These are phyloP conservation scores for Parnassius smintheus DNA, from an alignment of 2,888 invertebrate genomes.

Conservation along the genomic window DNA sequence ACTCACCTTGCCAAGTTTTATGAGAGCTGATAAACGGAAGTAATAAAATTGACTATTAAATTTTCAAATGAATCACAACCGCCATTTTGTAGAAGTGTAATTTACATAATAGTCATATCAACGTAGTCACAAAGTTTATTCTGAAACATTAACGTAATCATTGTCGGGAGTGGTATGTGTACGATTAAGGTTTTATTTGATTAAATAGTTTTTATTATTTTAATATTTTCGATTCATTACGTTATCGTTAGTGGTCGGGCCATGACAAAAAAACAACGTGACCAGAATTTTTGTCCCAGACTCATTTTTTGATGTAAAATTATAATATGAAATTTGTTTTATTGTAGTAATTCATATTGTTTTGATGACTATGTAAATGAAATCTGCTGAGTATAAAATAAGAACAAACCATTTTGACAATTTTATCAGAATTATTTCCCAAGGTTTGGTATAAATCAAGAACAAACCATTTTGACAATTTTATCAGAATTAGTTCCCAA, in stretches of 20 bases:
- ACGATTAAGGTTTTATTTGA: slow-evolving; percentile 62
- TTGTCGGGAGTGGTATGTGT: slow-evolving; percentile 73
- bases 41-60: slow-evolving; percentile 54
- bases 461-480: slow-evolving; percentile 11
- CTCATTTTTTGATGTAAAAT: slow-evolving; percentile 50
- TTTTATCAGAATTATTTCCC: slow-evolving; percentile 18
- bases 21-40: slow-evolving; percentile 46
- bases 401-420: slow-evolving; percentile 9
- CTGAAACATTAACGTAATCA: slow-evolving; percentile 68
- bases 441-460: slow-evolving; percentile 28
- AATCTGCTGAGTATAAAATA: slow-evolving; percentile 5
- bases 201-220: slow-evolving; percentile 63
- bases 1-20: slow-evolving; percentile 29
- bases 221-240: slow-evolving; percentile 61
- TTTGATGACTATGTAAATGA: slow-evolving; percentile 9
- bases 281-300: slow-evolving; percentile 69
- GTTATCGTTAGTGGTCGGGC: slow-evolving; percentile 73
- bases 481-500: slow-evolving; percentile 22
- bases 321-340: slow-evolving; percentile 26
- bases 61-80: slow-evolving; percentile 56
- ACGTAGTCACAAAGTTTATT: slow-evolving; percentile 70
- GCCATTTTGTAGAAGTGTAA: slow-evolving; percentile 52
- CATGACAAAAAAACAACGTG: slow-evolving; percentile 53
- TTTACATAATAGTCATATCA: slow-evolving; percentile 64
- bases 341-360: slow-evolving; percentile 30